These are phyloP conservation scores for Drosophila fuyamai DNA, from an alignment of 1,140 invertebrate species.

Conservation along the genomic window DNA sequence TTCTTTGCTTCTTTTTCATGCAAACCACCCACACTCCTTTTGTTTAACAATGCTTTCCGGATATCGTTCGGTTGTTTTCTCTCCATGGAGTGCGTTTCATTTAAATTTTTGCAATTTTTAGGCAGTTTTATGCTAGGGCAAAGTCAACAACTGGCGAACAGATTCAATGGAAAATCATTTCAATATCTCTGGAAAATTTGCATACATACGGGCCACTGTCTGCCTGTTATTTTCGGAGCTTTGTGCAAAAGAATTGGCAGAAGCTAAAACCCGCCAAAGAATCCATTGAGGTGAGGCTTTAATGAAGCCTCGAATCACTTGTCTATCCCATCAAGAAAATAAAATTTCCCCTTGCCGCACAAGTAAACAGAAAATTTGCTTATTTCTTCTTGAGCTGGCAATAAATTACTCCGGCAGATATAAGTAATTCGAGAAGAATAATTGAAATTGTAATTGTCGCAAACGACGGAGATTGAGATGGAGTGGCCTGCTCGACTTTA, in stretches of 20 bases:
- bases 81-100: conserved; percentile 60
- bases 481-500: conserved; percentile 18
- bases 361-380: conserved; percentile 43
- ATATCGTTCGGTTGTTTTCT: conserved; percentile 22
- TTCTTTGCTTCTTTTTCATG: conserved; percentile 33
- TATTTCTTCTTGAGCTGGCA: conserved; percentile 23
- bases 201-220: conserved; percentile 30
- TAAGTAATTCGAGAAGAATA: conserved; percentile 48
- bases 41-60: conserved; percentile 51
- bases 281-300: conserved; percentile 54
- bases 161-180: conserved; percentile 74
- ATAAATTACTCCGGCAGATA: conserved; percentile 50
- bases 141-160: conserved; percentile 61
- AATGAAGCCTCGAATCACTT: conserved; percentile 24
- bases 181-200: conserved; percentile 65
- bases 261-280: conserved; percentile 46
- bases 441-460: conserved; percentile 52
- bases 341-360: conserved; percentile 14
- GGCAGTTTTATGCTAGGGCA: conserved; percentile 74
- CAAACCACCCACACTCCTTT: conserved; percentile 16
- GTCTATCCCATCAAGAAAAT: conserved; percentile 5
- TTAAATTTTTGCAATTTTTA: conserved; percentile 80
- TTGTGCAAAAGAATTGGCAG: conserved; percentile 45
- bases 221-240: conserved; percentile 19
- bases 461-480: conserved; percentile 13